phyloP scores from a whole-genome alignment of 2,888 invertebrate species.

The Torymus texanus region DNA sequence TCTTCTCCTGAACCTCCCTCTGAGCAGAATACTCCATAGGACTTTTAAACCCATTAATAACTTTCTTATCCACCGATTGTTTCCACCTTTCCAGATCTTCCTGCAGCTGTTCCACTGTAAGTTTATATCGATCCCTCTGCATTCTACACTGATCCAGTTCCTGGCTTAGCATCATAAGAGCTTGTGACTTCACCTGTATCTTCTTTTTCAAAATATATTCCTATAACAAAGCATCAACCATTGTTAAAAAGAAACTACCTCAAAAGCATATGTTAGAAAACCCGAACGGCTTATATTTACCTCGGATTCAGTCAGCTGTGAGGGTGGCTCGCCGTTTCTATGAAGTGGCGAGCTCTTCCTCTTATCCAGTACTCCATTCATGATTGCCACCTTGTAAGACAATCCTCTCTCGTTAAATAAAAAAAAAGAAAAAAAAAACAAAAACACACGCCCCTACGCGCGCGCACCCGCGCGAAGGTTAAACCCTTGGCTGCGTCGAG shows the following conservation, averaged over 20 bases:
- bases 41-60: constrained; percentile 58
- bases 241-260: neutral
- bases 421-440: neutral
- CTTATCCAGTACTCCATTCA: constrained; percentile 52
- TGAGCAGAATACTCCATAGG: neutral
- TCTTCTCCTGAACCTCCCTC: neutral
- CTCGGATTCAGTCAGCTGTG: constrained; percentile 22
- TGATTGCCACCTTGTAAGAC: neutral
- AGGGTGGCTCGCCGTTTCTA: neutral
- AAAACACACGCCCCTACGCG: neutral
- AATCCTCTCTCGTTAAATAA: no score
- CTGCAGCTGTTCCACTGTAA: constrained; percentile 87
- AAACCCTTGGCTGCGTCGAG: constrained; percentile 1
- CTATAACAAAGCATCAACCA: constrained; percentile 40
- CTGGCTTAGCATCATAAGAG: constrained; percentile 85
- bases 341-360: constrained; percentile 46
- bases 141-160: constrained; percentile 87
- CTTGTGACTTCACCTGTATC: constrained; percentile 88
- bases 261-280: neutral
- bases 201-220: constrained; percentile 74
- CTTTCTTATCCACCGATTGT: constrained; percentile 63
- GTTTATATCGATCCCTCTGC: constrained; percentile 87
- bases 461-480: neutral
- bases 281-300: constrained; percentile 16
- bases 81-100: constrained; percentile 76